phyloP scores from a whole-genome alignment of 2,888 invertebrate genomes.

The Digitonthophagus gazella region DNA sequence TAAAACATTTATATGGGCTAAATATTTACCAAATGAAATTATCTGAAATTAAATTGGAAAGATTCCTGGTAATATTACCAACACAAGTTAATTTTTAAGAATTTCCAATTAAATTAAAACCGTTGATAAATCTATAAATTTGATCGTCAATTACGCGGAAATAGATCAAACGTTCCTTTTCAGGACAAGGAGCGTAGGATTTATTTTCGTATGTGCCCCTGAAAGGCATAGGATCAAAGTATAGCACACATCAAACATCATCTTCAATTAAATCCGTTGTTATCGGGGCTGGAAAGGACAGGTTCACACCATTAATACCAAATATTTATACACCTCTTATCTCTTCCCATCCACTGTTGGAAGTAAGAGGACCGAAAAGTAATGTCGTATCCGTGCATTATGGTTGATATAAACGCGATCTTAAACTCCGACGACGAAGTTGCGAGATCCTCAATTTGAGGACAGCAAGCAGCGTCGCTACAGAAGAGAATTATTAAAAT shows the following conservation, averaged over 20 bases:
- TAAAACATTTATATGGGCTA: no score
- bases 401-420: no score
- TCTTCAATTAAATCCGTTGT: slow-evolving; percentile 53
- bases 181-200: slow-evolving; percentile 56
- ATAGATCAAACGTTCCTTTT: slow-evolving; percentile 42
- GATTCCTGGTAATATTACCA: slow-evolving; percentile 31
- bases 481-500: no score
- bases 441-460: no score
- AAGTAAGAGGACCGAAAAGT: no score
- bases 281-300: neutral
- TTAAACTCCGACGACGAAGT: no score
- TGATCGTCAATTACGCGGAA: slow-evolving; percentile 32
- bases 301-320: no score
- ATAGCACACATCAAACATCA: slow-evolving; percentile 61
- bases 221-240: slow-evolving; percentile 58
- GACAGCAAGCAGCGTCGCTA: no score
- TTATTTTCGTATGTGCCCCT: slow-evolving; percentile 55
- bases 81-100: slow-evolving; percentile 31
- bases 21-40: no score
- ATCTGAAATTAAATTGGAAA: neutral
- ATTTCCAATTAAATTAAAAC: slow-evolving; percentile 19
- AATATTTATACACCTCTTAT: no score
- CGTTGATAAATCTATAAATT: slow-evolving; percentile 40
- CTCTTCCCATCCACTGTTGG: no score
- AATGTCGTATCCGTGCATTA: no score